A percentile compares a stretch with the other conserved stretches of the same genome.
Evolutionary conservation across 2,113 vertebrate genomes (phyloP).

Genomic region (Crotalus helleri): DNA sequence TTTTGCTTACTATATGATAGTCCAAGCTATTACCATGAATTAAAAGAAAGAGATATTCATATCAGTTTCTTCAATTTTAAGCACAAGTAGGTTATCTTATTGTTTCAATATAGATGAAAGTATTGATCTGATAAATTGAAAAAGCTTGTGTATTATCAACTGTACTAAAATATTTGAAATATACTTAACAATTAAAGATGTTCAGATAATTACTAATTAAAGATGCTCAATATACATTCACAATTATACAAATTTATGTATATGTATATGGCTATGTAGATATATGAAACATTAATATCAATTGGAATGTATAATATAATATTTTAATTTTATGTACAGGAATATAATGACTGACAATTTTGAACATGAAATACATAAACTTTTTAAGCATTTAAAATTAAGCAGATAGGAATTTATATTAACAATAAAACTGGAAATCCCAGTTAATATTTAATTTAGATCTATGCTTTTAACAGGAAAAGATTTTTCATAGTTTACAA

Average conservation of each 20-base stretch:
- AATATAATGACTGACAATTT: constrained; percentile 85
- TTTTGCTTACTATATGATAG: background rate
- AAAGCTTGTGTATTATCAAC: background rate
- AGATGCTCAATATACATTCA: background rate
- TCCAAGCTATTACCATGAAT: fast-evolving
- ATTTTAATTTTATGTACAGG: constrained; percentile 81
- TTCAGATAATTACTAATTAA: background rate
- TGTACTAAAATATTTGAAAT: background rate
- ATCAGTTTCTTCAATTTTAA: background rate
- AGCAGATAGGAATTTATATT: constrained; percentile 90
- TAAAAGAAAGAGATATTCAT: background rate
- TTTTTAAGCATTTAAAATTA: constrained; percentile 82
- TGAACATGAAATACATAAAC: constrained; percentile 91
- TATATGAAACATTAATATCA: constrained; percentile 23
- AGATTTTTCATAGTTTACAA: constrained; percentile 80
- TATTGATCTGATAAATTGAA: background rate
- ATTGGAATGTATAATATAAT: constrained; percentile 69
- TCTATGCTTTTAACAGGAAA: constrained; percentile 70
- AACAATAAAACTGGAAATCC: constrained; percentile 66
- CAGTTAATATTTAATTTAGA: constrained; percentile 80
- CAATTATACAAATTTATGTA: background rate
- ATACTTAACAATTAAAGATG: background rate
- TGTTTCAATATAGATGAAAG: background rate
- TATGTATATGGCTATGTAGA: background rate
- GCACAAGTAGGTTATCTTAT: background rate